Conservation (phyloP, 2,113 vertebrate genomes). For the Semnornis frantzii region DNA sequence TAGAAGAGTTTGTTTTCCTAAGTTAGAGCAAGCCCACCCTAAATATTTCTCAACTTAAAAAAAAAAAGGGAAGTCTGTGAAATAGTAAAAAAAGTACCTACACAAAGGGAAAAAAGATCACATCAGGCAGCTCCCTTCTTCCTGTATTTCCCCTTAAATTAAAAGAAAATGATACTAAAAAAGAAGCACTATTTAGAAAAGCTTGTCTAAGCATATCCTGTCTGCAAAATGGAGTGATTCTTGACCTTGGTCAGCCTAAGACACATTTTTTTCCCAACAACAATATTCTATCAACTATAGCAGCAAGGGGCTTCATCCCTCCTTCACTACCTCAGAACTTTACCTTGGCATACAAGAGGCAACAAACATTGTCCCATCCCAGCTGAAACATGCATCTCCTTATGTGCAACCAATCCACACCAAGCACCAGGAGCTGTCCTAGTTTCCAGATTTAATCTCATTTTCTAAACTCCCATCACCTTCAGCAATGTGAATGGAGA, state of each 20-base stretch:
- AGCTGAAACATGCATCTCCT: neutral
- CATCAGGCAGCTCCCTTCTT: neutral
- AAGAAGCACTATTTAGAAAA: neutral
- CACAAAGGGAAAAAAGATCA: neutral
- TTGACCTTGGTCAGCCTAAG: neutral
- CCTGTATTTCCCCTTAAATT: neutral
- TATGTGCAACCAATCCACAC: neutral
- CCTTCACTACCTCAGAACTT: neutral
- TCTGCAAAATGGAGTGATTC: neutral
- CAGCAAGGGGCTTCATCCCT: neutral
- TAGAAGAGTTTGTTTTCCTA: neutral
- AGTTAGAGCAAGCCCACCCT: neutral
- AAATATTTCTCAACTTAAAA: neutral
- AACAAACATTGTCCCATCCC: neutral
- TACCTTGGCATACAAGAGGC: neutral
- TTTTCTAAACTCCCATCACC: neutral
- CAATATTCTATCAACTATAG: neutral
- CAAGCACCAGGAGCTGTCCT: neutral
- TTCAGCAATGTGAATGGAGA: fast-evolving
- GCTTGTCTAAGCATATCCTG: neutral
- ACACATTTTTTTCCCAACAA: neutral
- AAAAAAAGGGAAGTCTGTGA: neutral
- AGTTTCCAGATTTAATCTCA: neutral
- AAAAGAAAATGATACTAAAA: neutral
- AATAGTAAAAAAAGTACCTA: neutral